Conservation (phyloP, 2,888 invertebrate genomes). For the Sarcophaga carnaria region DNA sequence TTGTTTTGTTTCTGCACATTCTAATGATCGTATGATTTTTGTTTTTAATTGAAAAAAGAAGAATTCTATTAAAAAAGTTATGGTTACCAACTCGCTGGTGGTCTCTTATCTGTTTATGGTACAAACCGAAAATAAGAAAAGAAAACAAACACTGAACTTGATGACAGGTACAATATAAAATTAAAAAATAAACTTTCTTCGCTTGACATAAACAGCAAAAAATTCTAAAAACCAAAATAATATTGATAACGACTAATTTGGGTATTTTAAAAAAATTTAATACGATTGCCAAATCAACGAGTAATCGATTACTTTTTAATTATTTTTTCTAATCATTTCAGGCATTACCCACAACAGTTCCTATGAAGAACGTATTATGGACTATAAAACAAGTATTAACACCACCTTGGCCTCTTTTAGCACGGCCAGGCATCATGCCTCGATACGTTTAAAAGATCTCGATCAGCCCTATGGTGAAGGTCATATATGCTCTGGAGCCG, state of each 20-base stretch:
- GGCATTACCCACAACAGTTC: slow-evolving; percentile 56
- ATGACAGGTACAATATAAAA: slow-evolving; percentile 30
- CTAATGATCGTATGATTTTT: slow-evolving; percentile 49
- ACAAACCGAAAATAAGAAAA: background rate
- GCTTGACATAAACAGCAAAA: background rate
- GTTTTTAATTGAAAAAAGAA: background rate
- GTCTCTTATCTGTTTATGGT: slow-evolving; percentile 22
- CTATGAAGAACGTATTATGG: slow-evolving; percentile 48
- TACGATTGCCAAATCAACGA: background rate
- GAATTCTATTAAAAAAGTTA: background rate
- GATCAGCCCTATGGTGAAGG: slow-evolving; percentile 77
- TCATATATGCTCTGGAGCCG: slow-evolving; percentile 78
- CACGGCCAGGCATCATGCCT: slow-evolving; percentile 75
- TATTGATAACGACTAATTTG: too few species aligned
- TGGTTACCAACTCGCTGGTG: slow-evolving; percentile 28
- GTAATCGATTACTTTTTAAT: background rate
- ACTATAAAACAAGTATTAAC: slow-evolving; percentile 41
- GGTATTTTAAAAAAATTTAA: too few species aligned
- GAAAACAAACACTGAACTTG: background rate
- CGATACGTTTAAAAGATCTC: slow-evolving; percentile 75
- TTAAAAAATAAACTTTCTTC: slow-evolving; percentile 1
- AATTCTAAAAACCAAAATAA: too few species aligned
- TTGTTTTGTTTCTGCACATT: background rate
- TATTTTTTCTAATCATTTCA: slow-evolving; percentile 5
- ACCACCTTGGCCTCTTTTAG: slow-evolving; percentile 51